phyloP scores from a whole-genome alignment of 2,888 invertebrate genomes.

The Glaucopsyche alexis region DNA sequence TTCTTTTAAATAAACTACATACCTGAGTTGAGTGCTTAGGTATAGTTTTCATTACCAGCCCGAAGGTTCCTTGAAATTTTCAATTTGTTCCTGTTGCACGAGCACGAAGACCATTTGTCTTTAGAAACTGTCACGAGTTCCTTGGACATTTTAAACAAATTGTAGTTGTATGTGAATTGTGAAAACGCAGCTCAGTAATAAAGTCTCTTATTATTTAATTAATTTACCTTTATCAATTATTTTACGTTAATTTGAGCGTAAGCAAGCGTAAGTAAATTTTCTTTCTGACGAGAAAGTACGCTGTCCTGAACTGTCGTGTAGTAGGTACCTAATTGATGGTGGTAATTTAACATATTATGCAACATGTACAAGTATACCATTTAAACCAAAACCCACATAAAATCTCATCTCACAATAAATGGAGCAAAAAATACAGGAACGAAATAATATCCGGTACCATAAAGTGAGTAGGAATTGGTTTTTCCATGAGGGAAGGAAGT shows the following conservation, averaged over 20 bases:
- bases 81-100: constrained; percentile 19
- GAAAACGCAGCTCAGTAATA: neutral
- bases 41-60: constrained; percentile 11
- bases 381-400: neutral
- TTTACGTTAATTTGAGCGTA: no score
- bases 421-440: neutral
- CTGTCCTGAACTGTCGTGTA: neutral
- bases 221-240: no score
- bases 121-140: neutral
- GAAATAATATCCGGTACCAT: constrained; percentile 3
- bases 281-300: no score
- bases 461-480: constrained; percentile 13
- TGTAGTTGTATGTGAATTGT: neutral
- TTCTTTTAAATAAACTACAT: neutral
- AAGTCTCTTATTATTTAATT: neutral
- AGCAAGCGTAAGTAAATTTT: no score
- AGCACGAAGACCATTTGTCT: neutral
- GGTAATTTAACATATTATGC: neutral
- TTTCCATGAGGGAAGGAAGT: neutral
- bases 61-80: constrained; percentile 3
- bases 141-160: neutral
- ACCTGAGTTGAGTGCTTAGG: neutral
- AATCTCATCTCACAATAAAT: neutral
- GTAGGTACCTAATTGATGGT: neutral
- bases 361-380: neutral